Base-by-base conservation (phyloP, 2,888 invertebrate species). In the Acronicta leporina region DNA sequence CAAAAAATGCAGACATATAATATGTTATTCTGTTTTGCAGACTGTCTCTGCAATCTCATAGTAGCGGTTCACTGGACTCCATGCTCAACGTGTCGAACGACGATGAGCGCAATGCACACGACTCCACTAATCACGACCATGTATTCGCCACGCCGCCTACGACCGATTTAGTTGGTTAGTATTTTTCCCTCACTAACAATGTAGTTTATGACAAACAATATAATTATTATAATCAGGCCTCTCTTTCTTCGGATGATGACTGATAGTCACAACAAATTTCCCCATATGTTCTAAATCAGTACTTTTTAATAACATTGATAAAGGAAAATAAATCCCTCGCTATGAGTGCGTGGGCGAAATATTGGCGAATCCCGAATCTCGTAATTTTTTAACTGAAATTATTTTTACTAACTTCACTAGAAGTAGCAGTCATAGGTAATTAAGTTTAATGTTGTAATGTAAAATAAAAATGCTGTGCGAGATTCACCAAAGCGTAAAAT, bases 11-110 rank as follows among this genome's bases (percentile, higher is more conserved):
- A 30, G 5, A 1, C 10, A 48, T 35, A 13, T 6, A 14, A 27
- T 45, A 5, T 11, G 0, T 46, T 2, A 5, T 55, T 52, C 33
- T 49, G 43, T 60, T 49, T 89, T 89, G 3, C 86, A 96, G 95
- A 81, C 94, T 97, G 75, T 97, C 97, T 0, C 95, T 97, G 67
- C 95, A 97, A 77, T 97, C 97, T 43, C 96, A 97, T 73, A 97
- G 97, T 77, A 97, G 96, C 56, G 97, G 98, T 53, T 98, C 98
- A 77, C 92, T 98, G 79, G 98, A 98, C 89, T 98, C 98, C 0
- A 97, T 98, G 89, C 92, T 98, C 78, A 98, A 98, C 91, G 97
- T 97, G 80, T 98, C 98, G n/a, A 96, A 97, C 60, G 97, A 97
- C 77, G 97, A 97, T 81, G 97, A 97, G 35, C 95, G 96, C 25